Evolutionary conservation across 2,888 invertebrate genomes (phyloP), one percentile per base, ranked within the genome.

Genomic region (Cantharis rufa): DNA sequence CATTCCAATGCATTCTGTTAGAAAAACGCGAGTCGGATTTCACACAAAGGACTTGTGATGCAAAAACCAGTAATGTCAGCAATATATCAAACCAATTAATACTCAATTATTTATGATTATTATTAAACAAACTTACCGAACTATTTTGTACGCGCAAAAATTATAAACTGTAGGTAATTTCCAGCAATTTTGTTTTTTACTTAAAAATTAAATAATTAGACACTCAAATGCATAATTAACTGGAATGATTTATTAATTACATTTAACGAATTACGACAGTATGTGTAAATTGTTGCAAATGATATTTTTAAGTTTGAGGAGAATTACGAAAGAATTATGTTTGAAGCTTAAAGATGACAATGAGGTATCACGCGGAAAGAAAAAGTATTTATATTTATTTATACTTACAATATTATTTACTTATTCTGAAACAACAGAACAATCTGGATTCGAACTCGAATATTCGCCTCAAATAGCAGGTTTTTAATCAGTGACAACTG

Each of bases 61-160:
- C 82, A 87, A 87, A 86, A 86, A 86, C 84, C 82, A 79, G 85
- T 83, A 85, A 85, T 85, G 85, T 84, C 85, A 84, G 86, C 86
- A 86, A 87, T 87, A 87, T 87, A 87, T 87, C 87, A 87, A 87
- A 87, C 86, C 86, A 87, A 87, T 87, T 87, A 87, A 86, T 87
- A 87, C 86, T 81, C 85, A 84, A 86, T 87, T 88, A 87, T 88
- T 88, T 87, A 87, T 87, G 85, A 85, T 86, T 86, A 86, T 82
- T 86, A 86, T 81, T 81, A 82, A 80, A 85, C 84, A 83, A 82
- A 84, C 84, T 85, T 85, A 86, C 86, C 87, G 86, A 87, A 81
- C 81, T 81, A 80, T 80, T 73, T 69, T 28, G 74, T 71, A 70
- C 72, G 63, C 76, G 72, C 71, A 75, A 70, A 79, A 48, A 77